Percentiles rank a stretch among this genome's conserved stretches.
phyloP scores from a whole-genome alignment of 2,113 vertebrate species.

The Ceyx melanurus region DNA sequence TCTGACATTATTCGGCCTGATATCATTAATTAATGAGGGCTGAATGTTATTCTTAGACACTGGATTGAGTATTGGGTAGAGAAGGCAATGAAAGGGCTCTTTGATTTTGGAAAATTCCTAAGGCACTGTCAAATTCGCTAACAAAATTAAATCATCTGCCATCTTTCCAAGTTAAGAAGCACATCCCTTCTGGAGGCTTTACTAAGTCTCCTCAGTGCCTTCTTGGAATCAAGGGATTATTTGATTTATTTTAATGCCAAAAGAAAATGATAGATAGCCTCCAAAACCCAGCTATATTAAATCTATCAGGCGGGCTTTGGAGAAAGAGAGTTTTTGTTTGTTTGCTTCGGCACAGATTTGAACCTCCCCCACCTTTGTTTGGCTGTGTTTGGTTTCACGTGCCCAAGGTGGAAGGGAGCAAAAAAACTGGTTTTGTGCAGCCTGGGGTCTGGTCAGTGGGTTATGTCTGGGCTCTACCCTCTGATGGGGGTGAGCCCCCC shows the following conservation, averaged over 20 bases:
- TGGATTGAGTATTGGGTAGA: constrained; percentile 44
- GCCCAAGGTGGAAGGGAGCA: neutral
- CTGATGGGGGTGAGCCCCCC: rapidly evolving
- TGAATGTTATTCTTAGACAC: constrained; percentile 65
- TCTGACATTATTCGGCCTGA: constrained; percentile 65
- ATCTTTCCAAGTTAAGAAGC: constrained; percentile 56
- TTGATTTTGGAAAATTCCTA: constrained; percentile 70
- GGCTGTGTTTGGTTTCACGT: neutral
- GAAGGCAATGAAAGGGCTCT: constrained; percentile 62
- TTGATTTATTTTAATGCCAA: constrained; percentile 21
- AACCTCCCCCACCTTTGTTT: neutral
- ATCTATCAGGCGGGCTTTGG: neutral
- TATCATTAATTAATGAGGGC: constrained; percentile 69
- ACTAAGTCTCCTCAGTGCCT: constrained; percentile 42
- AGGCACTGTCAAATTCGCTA: constrained; percentile 49
- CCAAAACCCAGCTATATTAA: neutral
- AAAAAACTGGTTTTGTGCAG: neutral
- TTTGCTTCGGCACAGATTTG: neutral
- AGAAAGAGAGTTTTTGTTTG: neutral
- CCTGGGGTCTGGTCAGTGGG: neutral
- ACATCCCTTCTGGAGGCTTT: constrained; percentile 42
- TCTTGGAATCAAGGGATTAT: constrained; percentile 38
- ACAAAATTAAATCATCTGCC: constrained; percentile 53
- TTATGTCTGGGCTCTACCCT: neutral
- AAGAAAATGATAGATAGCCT: neutral